Conservation (phyloP, 2,113 vertebrate species). For the Acanthisitta chloris region DNA sequence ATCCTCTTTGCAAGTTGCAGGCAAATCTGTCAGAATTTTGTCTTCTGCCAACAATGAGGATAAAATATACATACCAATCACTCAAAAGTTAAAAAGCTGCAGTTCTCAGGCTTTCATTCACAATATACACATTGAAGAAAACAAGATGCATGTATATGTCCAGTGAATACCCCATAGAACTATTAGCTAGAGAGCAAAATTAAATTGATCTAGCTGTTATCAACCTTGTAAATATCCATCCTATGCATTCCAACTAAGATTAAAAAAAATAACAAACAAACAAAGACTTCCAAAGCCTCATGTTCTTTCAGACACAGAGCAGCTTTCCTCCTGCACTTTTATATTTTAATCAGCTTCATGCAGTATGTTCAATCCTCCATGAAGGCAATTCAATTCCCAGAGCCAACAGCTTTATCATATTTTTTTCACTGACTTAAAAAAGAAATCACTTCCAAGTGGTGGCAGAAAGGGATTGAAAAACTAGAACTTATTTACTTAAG, state of each 20-base stretch:
- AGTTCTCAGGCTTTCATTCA: constrained; percentile 27
- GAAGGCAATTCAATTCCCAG: constrained; percentile 2
- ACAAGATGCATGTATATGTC: background rate
- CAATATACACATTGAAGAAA: background rate
- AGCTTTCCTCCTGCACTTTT: background rate
- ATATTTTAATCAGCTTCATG: constrained; percentile 40
- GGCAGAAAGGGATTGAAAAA: background rate
- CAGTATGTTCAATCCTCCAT: background rate
- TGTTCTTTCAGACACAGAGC: constrained; percentile 3
- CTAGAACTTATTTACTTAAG: background rate
- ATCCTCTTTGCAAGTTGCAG: background rate
- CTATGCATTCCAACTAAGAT: background rate
- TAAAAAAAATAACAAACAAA: background rate
- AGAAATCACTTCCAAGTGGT: background rate
- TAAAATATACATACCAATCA: background rate
- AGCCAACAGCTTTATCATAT: background rate
- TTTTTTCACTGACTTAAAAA: background rate
- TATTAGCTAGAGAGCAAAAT: background rate
- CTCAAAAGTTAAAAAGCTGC: background rate
- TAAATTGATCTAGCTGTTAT: background rate
- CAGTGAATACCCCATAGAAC: background rate
- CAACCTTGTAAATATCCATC: background rate
- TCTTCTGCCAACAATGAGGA: constrained; percentile 3
- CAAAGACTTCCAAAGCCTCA: background rate
- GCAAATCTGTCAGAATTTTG: constrained; percentile 27